Base-by-base conservation (phyloP, 30 jellyfish, hydroid and myxozoan species). In the Catostylus mosaicus region DNA sequence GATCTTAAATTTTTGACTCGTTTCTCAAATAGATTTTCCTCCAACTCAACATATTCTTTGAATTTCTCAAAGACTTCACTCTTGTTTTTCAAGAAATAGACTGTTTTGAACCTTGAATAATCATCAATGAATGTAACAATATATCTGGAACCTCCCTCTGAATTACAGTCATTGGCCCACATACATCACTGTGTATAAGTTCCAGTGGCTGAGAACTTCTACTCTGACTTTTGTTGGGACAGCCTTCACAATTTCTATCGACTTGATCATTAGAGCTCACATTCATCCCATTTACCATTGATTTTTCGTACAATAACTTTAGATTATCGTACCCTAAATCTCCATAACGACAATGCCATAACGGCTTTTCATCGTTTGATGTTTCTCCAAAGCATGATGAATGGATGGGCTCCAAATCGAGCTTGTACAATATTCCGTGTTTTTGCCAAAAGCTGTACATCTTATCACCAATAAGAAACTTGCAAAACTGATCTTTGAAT, bases 61-160 rank as follows among this genome's bases (percentile, higher is more conserved):
- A 81, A 81, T 51, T 81, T 81, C 27, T 27, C 76, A 23, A 81
- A 36, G 35, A 67, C 91, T 30, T 81, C 91, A 45, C 56, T 34
- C 54, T 81, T 81, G 26, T 43, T 75, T 56, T 66, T 81, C 75
- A 64, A 6, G 65, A 45, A 31, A 51, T 30, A 66, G 47, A 81
- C 57, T 57, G 32, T 31, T 23, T 23, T 50, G 20, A 10, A 50
- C 6, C 63, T 50, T 8, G 63, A 50, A 8, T 10, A 50, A 67
- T 50, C 63, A 50, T 50, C 63, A 10, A 50, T 50, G 24, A 50
- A 50, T 2, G 63, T 50, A 23, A 50, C 68, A 29, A 60, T 63
- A 48, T 80, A 80, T 35, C 83, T 31, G 12, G 86, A 80, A 3
- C 83, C 75, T 26, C 84, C 90, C 71, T 35, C 35, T 63, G 90